phyloP scores from a whole-genome alignment of 1,140 invertebrate species.

The Eriosoma lanigerum region DNA sequence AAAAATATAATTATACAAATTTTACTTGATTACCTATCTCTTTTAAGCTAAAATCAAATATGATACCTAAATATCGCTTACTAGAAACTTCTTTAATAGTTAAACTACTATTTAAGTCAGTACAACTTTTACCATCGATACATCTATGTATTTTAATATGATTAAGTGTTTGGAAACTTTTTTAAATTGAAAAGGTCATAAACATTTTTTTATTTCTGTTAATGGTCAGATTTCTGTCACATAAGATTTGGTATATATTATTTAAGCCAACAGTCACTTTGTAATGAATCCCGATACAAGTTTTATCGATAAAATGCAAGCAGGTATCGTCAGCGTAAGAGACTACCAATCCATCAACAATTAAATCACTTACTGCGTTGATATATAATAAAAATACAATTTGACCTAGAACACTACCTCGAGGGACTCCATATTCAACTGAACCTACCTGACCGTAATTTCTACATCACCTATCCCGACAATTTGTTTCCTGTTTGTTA shows the following conservation, averaged over 20 bases:
- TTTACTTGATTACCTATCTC: no score
- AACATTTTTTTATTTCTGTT: background rate
- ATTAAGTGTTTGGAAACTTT: background rate
- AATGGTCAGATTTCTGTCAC: background rate
- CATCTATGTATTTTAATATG: background rate
- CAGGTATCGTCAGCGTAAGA: no score
- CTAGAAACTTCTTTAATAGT: background rate
- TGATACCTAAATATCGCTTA: background rate
- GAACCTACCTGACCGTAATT: no score
- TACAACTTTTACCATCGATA: background rate
- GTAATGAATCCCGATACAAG: background rate
- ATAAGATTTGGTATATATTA: background rate
- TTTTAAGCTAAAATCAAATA: no score
- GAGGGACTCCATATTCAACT: no score
- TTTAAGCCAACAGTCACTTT: background rate
- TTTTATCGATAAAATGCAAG: background rate
- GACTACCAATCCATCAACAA: no score
- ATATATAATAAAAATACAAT: no score
- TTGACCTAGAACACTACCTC: no score
- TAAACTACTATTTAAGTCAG: background rate
- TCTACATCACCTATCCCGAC: no score
- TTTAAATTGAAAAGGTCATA: background rate
- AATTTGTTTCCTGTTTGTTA: no score
- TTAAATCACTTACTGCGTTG: no score
- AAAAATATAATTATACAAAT: no score